Base-by-base conservation (phyloP, 2,797 vertebrate genomes). In the Catharus ustulatus region DNA sequence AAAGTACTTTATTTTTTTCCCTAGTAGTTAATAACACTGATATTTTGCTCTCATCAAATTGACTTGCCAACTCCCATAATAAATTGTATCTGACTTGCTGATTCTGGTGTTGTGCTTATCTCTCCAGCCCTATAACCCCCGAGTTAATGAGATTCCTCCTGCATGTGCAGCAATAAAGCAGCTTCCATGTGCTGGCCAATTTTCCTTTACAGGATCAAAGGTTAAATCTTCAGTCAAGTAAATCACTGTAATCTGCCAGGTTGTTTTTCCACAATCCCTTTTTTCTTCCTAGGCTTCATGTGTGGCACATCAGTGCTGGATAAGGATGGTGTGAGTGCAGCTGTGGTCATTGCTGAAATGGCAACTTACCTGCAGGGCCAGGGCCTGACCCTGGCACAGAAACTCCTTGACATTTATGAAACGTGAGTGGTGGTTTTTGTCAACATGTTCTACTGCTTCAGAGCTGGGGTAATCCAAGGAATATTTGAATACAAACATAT, bases 241-340 rank as follows among this genome's bases (percentile, higher is more conserved):
- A 59, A 69, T 58, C 42, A 14, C 11, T 46, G 40, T 64, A 34
- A 4, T 15, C 68, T 34, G 24, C 15, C 32, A 52, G 48, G 11
- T 40, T 58, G 11, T 68, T 62, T 90, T 83, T 74, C 59, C 91
- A 71, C 24, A 3, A 27, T 32, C 4, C 4, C 2, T 58, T 45
- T 64, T 94, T 62, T 62, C 13, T 92, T 64, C 43, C 30, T 92
- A 99, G 99, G 99, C 13, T 99, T 99, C 95, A 98, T 99, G 95
- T 99, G 99, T 61, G 99, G 99, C 52, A 98, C 97, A 7, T 97
- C 98, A 6, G 98, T 99, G 64, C 97, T 98, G 46, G 99, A 99
- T 87, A 99, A 99, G 95, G 99, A 99, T 27, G 99, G 99, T 2
- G 99, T 99, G 34, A 99, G 99, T 9, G 97, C 99, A 4, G 99